A percentile compares a stretch with the other conserved stretches of the same genome.
Conservation (phyloP, 2,113 vertebrate genomes). For the Cyphomyrus discorhynchus region DNA sequence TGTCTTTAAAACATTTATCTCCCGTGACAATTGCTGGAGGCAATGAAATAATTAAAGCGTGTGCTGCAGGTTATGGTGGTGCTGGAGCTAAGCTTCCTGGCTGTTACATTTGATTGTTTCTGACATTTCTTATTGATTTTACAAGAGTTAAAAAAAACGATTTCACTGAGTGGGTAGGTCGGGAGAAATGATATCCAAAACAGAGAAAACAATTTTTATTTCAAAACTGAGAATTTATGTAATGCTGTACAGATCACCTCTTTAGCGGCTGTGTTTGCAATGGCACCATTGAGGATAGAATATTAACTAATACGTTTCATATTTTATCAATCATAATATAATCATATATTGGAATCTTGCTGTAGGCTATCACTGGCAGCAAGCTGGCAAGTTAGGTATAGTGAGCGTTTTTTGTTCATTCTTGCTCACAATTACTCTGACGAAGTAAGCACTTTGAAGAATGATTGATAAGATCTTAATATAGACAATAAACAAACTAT, state of each 20-base stretch:
- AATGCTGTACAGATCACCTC: neutral
- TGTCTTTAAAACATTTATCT: slow-evolving; percentile 14
- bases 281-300: neutral
- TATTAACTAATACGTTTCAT: neutral
- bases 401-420: neutral
- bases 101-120: neutral
- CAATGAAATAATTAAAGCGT: slow-evolving; percentile 12
- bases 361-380: neutral
- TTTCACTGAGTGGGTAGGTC: neutral
- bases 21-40: slow-evolving; percentile 9
- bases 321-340: neutral
- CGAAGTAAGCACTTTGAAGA: neutral
- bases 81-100: neutral
- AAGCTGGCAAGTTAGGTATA: neutral
- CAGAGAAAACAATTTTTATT: neutral
- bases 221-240: neutral
- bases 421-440: neutral
- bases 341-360: neutral
- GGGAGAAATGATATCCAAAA: neutral
- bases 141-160: neutral
- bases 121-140: neutral
- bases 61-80: neutral
- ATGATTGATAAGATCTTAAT: neutral
- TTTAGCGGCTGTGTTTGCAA: neutral
- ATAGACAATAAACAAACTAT: neutral